phyloP scores from a whole-genome alignment of 2,113 vertebrate species.

The Campylomormyrus numenius region DNA sequence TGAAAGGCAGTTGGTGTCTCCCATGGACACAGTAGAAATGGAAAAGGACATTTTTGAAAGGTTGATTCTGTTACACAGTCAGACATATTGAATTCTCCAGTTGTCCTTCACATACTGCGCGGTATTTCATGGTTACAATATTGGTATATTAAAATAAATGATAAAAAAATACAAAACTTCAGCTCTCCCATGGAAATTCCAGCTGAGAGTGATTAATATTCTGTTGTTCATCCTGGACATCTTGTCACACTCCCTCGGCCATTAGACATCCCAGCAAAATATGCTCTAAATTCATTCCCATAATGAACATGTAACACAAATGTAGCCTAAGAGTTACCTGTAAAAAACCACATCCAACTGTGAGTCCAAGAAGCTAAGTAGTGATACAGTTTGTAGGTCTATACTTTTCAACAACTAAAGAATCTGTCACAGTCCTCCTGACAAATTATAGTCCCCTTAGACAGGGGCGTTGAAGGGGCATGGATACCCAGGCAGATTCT shows the following conservation, averaged over 20 bases:
- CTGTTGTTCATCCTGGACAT: background rate
- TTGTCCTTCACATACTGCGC: background rate
- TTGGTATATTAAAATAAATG: background rate
- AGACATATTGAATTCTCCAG: background rate
- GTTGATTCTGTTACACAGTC: constrained; percentile 29
- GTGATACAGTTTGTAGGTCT: background rate
- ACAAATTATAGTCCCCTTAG: background rate
- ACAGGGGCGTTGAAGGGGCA: background rate
- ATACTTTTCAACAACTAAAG: background rate
- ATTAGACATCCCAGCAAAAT: background rate
- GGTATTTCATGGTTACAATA: background rate
- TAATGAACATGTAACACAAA: background rate
- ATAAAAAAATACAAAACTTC: background rate
- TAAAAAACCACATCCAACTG: background rate
- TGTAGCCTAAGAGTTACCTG: background rate
- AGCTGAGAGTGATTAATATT: background rate
- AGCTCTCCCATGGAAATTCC: background rate
- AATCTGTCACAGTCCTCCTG: background rate
- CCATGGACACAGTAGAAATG: constrained; percentile 22
- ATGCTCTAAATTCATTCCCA: background rate
- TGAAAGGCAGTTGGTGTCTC: constrained; percentile 11
- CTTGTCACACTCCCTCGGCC: background rate
- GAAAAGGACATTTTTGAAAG: constrained; percentile 30
- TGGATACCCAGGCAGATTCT: background rate
- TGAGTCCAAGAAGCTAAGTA: background rate